phyloP scores from a whole-genome alignment of 2,113 vertebrate species.

The Mormoops blainvillei region DNA sequence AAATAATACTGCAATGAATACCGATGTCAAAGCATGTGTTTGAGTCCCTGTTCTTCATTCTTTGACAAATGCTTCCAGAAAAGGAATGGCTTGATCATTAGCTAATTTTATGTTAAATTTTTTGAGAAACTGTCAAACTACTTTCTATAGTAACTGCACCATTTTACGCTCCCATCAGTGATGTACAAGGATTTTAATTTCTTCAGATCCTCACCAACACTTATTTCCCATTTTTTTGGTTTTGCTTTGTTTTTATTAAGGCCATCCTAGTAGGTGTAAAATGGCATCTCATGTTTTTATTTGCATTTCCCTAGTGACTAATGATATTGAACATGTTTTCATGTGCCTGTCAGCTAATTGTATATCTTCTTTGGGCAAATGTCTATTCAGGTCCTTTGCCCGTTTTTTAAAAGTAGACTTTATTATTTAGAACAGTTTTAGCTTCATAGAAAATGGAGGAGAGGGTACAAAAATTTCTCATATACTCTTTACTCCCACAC shows the following conservation, averaged over 20 bases:
- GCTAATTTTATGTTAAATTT: not conserved
- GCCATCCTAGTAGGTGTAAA: not conserved
- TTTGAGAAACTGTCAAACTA: not conserved
- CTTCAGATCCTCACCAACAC: not conserved
- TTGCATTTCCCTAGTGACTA: not conserved
- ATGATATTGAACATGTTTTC: not conserved
- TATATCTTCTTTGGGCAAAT: not conserved
- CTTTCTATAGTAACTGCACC: not conserved
- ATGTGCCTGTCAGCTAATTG: not conserved
- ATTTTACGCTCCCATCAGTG: not conserved
- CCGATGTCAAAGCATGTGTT: not conserved
- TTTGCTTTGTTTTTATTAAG: not conserved
- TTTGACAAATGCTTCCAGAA: not conserved
- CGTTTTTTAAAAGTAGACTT: not conserved
- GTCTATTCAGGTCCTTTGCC: not conserved
- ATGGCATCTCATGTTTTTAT: not conserved
- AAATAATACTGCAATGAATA: not conserved
- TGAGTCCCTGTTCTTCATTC: not conserved
- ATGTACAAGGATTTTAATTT: not conserved
- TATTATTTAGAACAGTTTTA: not conserved
- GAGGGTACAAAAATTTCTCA: not conserved
- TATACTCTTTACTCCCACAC: not conserved
- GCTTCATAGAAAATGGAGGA: not conserved
- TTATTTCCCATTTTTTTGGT: not conserved
- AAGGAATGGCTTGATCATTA: not conserved